Conservation (phyloP, 2,888 invertebrate species). For the Eurytoma californica region DNA sequence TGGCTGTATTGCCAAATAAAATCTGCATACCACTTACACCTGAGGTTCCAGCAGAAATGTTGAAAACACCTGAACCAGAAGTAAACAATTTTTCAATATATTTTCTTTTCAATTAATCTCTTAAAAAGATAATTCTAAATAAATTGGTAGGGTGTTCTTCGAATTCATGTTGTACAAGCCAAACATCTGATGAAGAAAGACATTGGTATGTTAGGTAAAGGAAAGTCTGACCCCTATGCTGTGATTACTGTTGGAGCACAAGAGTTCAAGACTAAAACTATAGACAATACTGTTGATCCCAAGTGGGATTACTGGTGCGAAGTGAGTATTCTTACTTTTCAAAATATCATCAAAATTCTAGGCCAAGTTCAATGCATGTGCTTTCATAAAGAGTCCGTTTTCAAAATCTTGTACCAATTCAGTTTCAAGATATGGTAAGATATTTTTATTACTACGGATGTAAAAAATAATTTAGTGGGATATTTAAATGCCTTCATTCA, state of each 20-base stretch:
- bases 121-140: constrained; percentile 19
- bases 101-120: neutral
- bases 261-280: constrained; percentile 94
- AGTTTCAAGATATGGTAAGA: constrained; percentile 50
- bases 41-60: constrained; percentile 85
- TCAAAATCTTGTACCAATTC: constrained; percentile 37
- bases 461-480: constrained; percentile 18
- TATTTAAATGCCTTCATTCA: constrained; percentile 16
- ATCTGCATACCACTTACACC: constrained; percentile 92
- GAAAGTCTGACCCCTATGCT: constrained; percentile 98
- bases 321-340: constrained; percentile 78
- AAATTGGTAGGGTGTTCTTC: constrained; percentile 88
- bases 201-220: constrained; percentile 92
- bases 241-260: constrained; percentile 94
- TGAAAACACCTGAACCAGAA: constrained; percentile 95
- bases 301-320: constrained; percentile 99
- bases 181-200: constrained; percentile 98
- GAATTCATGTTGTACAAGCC: constrained; percentile 96
- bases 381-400: constrained; percentile 52
- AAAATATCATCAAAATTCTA: constrained; percentile 32
- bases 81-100: constrained; percentile 75
- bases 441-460: constrained; percentile 41
- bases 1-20: constrained; percentile 98
- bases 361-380: constrained; percentile 58
- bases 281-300: constrained; percentile 95